Evolutionary conservation across 1,140 invertebrate genomes (phyloP).

Genomic region (Tetramorium simillimum): DNA sequence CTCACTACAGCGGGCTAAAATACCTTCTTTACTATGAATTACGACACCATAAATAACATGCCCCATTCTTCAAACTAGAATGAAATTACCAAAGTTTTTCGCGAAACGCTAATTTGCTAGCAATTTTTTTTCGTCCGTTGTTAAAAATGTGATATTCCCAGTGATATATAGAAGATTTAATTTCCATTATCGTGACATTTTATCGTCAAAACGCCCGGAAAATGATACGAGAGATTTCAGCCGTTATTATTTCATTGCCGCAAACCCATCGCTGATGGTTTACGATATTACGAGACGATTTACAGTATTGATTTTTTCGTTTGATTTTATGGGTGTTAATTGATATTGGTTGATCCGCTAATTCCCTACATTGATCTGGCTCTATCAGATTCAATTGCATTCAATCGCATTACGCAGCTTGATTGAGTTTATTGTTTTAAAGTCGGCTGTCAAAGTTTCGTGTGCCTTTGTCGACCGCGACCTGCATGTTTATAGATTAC

Average conservation of each 20-base stretch:
- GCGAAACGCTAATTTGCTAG: not conserved
- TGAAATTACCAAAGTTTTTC: not conserved
- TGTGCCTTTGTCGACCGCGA: slow-evolving; percentile 17
- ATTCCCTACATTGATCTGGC: not conserved
- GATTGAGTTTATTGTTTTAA: slow-evolving; percentile 42
- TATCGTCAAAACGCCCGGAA: not conserved
- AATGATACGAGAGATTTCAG: not conserved
- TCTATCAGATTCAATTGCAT: slow-evolving; percentile 13
- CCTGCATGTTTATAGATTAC: slow-evolving; percentile 40
- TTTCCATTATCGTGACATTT: not conserved
- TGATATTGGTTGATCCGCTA: slow-evolving; percentile 15
- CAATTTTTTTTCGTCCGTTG: not conserved
- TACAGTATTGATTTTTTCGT: slow-evolving; percentile 20
- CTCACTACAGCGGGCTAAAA: not conserved
- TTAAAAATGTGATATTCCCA: not conserved
- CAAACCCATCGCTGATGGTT: not conserved
- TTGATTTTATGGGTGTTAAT: slow-evolving; percentile 7
- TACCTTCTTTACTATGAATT: not conserved
- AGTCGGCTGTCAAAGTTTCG: slow-evolving; percentile 37
- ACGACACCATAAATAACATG: not conserved
- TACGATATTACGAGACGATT: not conserved
- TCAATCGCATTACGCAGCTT: slow-evolving; percentile 27
- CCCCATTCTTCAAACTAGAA: not conserved
- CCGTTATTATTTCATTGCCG: slow-evolving; percentile 7
- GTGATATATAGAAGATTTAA: not conserved